Evolutionary conservation across 2,888 invertebrate genomes (phyloP), one percentile per base, ranked within the genome.

Genomic region (Melanargia galathea): DNA sequence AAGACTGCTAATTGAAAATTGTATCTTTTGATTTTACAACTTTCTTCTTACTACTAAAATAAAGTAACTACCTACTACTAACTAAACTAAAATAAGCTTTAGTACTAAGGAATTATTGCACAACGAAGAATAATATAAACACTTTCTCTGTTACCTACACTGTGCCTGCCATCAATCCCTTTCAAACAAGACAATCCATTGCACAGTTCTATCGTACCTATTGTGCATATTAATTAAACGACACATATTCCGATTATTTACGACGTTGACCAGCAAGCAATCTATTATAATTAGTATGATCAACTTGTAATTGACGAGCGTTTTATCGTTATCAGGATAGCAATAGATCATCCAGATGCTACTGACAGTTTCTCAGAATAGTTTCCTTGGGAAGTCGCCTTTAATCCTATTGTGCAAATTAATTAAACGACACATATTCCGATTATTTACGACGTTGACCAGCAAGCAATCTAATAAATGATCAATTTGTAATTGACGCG

Each of bases 221-320:
- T 18, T 38, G 10, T 60, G 55, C 68, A 69, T 69, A 69, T 66
- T 66, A 70, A 70, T 69, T 67, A 67, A 59, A 20, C 60, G 38
- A 43, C 57, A 59, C 58, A 64, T 48, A 68, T 65, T 61, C 43
- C 60, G 58, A 65, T 63, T 66, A 70, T 70, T 67, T 67, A 22
- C 57, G n/a, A 60, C 56, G 62, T 65, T 62, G 52, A 69, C 45
- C 56, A 45, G 40, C 38, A n/a, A n/a, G 1, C 11, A 56, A 56
- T 49, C 62, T 56, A 62, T 7, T 26, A 51, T 57, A 62, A 33
- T n/a, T n/a, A n/a, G n/a, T n/a, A 33, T 51, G 48, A 43, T 38
- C 60, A 54, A 33, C 49, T 49, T 16, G 61, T n/a, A 35, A 55
- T 62, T 49, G 22, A 45, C 33, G 49, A 16, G n/a, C 43, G 33